Percentiles rank a stretch among this genome's conserved stretches.
These are phyloP conservation scores for Agonum fuliginosum DNA, from an alignment of 2,888 invertebrate genomes.

Conservation along the genomic window DNA sequence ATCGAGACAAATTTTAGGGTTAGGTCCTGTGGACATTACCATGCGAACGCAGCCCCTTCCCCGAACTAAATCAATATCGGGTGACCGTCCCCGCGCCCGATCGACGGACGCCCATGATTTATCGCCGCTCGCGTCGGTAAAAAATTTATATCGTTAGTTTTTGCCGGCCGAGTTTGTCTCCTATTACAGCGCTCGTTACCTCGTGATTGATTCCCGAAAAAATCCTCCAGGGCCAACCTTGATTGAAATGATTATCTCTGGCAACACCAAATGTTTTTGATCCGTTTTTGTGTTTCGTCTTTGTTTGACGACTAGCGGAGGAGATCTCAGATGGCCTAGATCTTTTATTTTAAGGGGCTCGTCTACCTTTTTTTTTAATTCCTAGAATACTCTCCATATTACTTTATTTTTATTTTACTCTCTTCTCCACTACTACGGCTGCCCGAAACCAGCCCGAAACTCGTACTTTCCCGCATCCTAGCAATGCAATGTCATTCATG, in stretches of 20 bases:
- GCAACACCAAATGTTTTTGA: slow-evolving; percentile 37
- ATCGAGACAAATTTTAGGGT: not conserved
- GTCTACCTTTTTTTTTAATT: no score
- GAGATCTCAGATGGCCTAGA: not conserved
- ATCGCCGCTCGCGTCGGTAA: slow-evolving; percentile 40
- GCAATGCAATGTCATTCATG: no score
- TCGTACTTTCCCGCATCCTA: no score
- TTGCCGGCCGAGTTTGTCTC: slow-evolving; percentile 27
- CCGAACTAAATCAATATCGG: slow-evolving; percentile 22
- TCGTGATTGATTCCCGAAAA: slow-evolving; percentile 37
- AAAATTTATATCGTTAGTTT: slow-evolving; percentile 54
- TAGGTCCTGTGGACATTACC: slow-evolving; percentile 1
- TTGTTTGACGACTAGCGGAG: not conserved
- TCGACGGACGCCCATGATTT: slow-evolving; percentile 53
- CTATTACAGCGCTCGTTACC: slow-evolving; percentile 40
- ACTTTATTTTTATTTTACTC: no score
- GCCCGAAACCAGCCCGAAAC: no score
- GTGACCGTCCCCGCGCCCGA: slow-evolving; percentile 3
- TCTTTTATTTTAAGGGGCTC: no score
- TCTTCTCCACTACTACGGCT: no score
- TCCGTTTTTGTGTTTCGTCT: not conserved
- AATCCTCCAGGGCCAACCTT: slow-evolving; percentile 26
- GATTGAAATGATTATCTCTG: slow-evolving; percentile 39
- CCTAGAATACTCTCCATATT: no score
- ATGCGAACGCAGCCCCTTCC: slow-evolving; percentile 3